Evolutionary conservation across 2,888 invertebrate genomes (phyloP).

Genomic region (Parelbella ahira): DNA sequence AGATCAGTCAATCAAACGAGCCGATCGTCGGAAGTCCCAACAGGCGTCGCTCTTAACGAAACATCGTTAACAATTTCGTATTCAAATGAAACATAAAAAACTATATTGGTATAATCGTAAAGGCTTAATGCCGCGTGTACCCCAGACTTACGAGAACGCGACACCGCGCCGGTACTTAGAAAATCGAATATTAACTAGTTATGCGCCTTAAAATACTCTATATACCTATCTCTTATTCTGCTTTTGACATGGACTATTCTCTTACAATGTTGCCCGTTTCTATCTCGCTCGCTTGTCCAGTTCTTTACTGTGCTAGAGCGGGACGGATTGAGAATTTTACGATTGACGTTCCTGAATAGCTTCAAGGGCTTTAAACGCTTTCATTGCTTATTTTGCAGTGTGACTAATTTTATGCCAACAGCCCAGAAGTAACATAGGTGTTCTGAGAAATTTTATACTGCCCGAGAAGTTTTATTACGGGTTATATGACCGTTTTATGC

Average conservation of each 20-base stretch:
- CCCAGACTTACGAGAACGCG: slow-evolving; percentile 12
- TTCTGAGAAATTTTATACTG: slow-evolving; percentile 48
- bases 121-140: slow-evolving; percentile 1
- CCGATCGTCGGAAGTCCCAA: too few species aligned
- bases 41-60: too few species aligned
- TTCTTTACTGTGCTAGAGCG: slow-evolving; percentile 34
- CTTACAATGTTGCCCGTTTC: slow-evolving; percentile 56
- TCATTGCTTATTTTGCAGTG: slow-evolving; percentile 71
- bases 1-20: too few species aligned
- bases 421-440: slow-evolving; percentile 41
- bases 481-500: slow-evolving; percentile 33
- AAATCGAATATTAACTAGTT: slow-evolving; percentile 30
- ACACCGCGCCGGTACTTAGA: slow-evolving; percentile 18
- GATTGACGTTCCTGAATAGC: slow-evolving; percentile 61
- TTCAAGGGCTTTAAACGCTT: slow-evolving; percentile 57
- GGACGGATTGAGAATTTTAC: slow-evolving; percentile 53
- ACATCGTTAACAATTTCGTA: too few species aligned
- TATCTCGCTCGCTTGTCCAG: slow-evolving; percentile 41
- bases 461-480: slow-evolving; percentile 36
- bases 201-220: slow-evolving; percentile 43
- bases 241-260: slow-evolving; percentile 49
- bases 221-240: slow-evolving; percentile 55
- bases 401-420: slow-evolving; percentile 71
- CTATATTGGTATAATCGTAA: slow-evolving; percentile 16
- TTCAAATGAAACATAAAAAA: slow-evolving; percentile 11